Base-by-base conservation (phyloP, 30 jellyfish, hydroid and myxozoan genomes). In the Rhopilema esculentum region DNA sequence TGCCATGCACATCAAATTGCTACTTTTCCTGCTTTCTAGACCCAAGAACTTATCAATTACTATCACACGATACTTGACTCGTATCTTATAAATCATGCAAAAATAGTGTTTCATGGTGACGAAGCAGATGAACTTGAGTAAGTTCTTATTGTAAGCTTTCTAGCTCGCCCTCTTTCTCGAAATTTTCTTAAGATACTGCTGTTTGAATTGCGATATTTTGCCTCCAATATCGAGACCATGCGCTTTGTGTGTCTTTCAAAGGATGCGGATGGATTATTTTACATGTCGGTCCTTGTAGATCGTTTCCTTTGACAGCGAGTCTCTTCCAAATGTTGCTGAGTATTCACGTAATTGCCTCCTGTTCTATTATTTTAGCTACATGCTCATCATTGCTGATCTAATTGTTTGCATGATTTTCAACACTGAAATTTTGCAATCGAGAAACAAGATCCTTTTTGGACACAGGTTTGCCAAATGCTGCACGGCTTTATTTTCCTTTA, bases 101-200 rank as follows among this genome's bases (percentile, higher is more conserved):
- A 25, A 57, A 84, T 70, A 48, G 31, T 16, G 52, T 16, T 70
- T 48, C 86, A 75, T 18, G 87, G 92, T 0, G 92, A 84, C 72
- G 77, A 76, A 71, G 92, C 92, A 18, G 92, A 84, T 71, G 81
- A 84, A 71, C 72, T 84, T 51, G 92, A 84, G 92, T 80, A 53
- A 66, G 90, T 80, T 40, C 12, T 40, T 40, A 12, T 12, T 40
- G 57, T n/a, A n/a, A n/a, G n/a, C n/a, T n/a, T n/a, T n/a, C n/a
- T n/a, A n/a, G n/a, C n/a, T n/a, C n/a, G n/a, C n/a, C n/a, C n/a
- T n/a, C n/a, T n/a, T n/a, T n/a, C n/a, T n/a, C n/a, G n/a, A n/a
- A n/a, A n/a, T n/a, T n/a, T n/a, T n/a, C n/a, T n/a, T n/a, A n/a
- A n/a, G n/a, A n/a, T n/a, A n/a, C n/a, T n/a, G n/a, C n/a, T n/a